Evolutionary conservation across 2,113 vertebrate genomes (phyloP), one percentile per base, ranked within the genome.

Genomic region (Melospiza melodia): DNA sequence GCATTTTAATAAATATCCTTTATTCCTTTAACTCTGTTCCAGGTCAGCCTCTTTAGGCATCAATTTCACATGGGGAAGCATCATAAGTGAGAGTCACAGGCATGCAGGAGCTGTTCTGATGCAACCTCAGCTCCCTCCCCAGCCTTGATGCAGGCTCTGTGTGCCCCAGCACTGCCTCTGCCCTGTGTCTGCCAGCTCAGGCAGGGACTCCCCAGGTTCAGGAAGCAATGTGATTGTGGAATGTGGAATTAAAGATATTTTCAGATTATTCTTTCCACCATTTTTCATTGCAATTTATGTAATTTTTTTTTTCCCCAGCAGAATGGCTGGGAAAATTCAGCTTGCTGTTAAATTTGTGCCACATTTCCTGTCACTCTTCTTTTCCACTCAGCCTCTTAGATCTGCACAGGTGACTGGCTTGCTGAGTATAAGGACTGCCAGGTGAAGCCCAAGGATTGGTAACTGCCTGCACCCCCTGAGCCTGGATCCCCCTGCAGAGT

Each of bases 231-330:
- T 49, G 8, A 65, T 57, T 46, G 52, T 87, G 55, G 33, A 62
- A 85, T 39, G 77, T 48, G 13, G 35, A 35, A 35, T 76, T 41
- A 41, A 82, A 66, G 19, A 6, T 15, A 12, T 68, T 79, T 86
- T 31, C 48, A 71, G n/a, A 25, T 41, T 35, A 37, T 20, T 30
- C 13, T 14, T 10, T 1, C 10, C 1, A 0, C 4, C 2, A 2
- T 30, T 87, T 72, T 51, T 3, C 14, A 4, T 62, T 51, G 12
- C 39, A 41, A 54, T 80, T 80, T 58, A 25, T 58, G 49, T 1
- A 35, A 57, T 33, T 67, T 81, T 77, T 43, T 39, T 39, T 51
- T 51, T 15, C 5, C 24, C 49, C 28, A 54, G 20, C 35, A 84
- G 55, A 72, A 54, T 25, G 14, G 15, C 58, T 62, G 66, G 46